These are phyloP conservation scores for Limanda limanda DNA, from an alignment of 2,113 vertebrate genomes.

Conservation along the genomic window DNA sequence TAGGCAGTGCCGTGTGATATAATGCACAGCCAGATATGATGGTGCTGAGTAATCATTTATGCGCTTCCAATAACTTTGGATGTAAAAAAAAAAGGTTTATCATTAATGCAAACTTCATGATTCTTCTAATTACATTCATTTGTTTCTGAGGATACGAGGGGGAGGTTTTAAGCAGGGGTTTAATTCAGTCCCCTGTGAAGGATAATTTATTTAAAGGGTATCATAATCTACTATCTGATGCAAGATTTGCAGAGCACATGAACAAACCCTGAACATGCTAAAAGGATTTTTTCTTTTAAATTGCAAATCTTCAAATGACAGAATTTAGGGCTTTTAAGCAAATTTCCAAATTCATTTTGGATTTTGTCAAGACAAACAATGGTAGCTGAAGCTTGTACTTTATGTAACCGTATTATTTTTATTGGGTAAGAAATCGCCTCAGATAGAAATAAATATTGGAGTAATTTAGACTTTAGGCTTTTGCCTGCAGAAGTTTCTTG, in stretches of 20 bases:
- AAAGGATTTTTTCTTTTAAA: slow-evolving; percentile 28
- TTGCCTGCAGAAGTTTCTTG: slow-evolving; percentile 18
- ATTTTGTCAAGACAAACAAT: slow-evolving; percentile 24
- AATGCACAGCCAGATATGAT: slow-evolving; percentile 39
- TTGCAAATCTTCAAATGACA: slow-evolving; percentile 25
- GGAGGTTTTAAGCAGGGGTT: slow-evolving; percentile 35
- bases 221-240: slow-evolving; percentile 38
- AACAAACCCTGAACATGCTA: neutral
- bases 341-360: slow-evolving; percentile 6
- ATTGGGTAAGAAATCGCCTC: slow-evolving; percentile 26
- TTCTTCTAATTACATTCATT: slow-evolving; percentile 63
- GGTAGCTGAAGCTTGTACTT: slow-evolving; percentile 6
- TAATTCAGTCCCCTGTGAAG: slow-evolving; percentile 39
- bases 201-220: slow-evolving; percentile 30
- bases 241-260: slow-evolving; percentile 18
- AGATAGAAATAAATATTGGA: neutral
- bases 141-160: slow-evolving; percentile 30
- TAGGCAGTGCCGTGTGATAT: slow-evolving; percentile 33
- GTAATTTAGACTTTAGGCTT: slow-evolving; percentile 7
- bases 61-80: slow-evolving; percentile 51
- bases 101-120: slow-evolving; percentile 58
- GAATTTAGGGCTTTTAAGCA: slow-evolving; percentile 18
- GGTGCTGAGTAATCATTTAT: slow-evolving; percentile 55
- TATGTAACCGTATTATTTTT: slow-evolving; percentile 24
- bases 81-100: slow-evolving; percentile 41